Evolutionary conservation across 2,888 invertebrate genomes (phyloP), one percentile per base, ranked within the genome.

Genomic region (Trachelus troglodyta): DNA sequence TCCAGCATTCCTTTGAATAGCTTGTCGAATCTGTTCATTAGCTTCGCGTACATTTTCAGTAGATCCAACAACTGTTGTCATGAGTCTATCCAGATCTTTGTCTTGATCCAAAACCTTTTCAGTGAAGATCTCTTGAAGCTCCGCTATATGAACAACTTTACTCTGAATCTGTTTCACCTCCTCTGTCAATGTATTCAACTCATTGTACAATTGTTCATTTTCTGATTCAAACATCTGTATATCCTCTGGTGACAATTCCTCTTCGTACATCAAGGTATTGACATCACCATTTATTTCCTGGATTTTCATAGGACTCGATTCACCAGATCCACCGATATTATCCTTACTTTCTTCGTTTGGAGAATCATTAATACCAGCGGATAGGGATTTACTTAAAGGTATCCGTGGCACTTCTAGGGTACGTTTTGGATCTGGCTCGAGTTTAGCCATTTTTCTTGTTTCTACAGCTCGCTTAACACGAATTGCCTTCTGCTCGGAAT

Each of bases 1-100:
- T 0, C 98, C 98, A 1, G 99, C 99, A 92, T 98, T 98, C 82
- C 98, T 95, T 92, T 98, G 98, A 88, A 99, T 99, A 0, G 99
- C 99, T 92, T 98, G 97, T 83, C 98, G 94, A 76, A 99, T 97
- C 92, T 99, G 98, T 88, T 98, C 98, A 92, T 99, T 99, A 1
- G 98, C 99, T 92, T 97, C 97, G 89, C 96, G 96, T 30, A 99
- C 96, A 92, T 99, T 98, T 92, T 99, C 99, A 1, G 98, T 98
- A 0, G 98, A 95, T 0, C 97, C 96, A 33, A 98, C 95, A 1
- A 98, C 97, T 11, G 96, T 96, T 77, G 96, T 96, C 69, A 96
- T 95, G 90, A 99, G 96, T 83, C 97, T 93, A 86, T 98, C 98
- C 84, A 99, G 96, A 87, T 98, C 98, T 87, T 96, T 95, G 88